A percentile compares a stretch with the other conserved stretches of the same genome.
Evolutionary conservation across 1,140 invertebrate genomes (phyloP).

Genomic region (Gonatopus flavifemur): DNA sequence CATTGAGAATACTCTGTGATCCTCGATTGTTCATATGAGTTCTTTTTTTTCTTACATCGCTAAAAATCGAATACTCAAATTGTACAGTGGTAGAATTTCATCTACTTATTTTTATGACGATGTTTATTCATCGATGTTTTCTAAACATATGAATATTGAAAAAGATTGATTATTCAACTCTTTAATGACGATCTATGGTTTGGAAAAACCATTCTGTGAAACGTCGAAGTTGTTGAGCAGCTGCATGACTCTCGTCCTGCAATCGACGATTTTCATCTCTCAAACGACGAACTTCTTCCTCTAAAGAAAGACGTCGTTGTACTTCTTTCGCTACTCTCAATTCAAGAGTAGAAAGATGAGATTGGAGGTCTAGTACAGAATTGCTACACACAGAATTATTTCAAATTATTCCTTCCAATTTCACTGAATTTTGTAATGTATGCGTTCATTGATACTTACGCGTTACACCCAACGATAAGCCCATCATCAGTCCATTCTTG

Average conservation of each 20-base stretch:
- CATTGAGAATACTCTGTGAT: constrained; percentile 18
- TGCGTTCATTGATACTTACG: constrained; percentile 33
- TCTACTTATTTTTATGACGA: no score
- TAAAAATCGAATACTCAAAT: constrained; percentile 6
- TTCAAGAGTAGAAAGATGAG: constrained; percentile 67
- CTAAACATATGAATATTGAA: constrained; percentile 1
- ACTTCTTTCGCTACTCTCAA: constrained; percentile 66
- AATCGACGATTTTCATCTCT: constrained; percentile 81
- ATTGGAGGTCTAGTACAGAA: constrained; percentile 63
- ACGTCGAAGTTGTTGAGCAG: constrained; percentile 82
- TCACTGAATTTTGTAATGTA: no score
- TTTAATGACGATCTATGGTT: constrained; percentile 76
- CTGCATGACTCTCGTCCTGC: constrained; percentile 85
- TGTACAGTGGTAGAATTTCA: not conserved
- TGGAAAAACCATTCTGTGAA: constrained; percentile 94
- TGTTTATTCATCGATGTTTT: not conserved
- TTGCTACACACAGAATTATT: constrained; percentile 30
- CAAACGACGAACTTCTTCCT: constrained; percentile 75
- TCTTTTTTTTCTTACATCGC: constrained; percentile 4
- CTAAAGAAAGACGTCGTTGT: constrained; percentile 59
- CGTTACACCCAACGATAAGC: constrained; percentile 34
- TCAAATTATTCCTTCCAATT: no score
- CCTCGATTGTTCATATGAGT: constrained; percentile 13
- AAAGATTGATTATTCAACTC: not conserved
- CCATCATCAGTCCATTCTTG: constrained; percentile 48